Evolutionary conservation across 2,797 vertebrate genomes (phyloP).

Genomic region (Anabacerthia variegaticeps): DNA sequence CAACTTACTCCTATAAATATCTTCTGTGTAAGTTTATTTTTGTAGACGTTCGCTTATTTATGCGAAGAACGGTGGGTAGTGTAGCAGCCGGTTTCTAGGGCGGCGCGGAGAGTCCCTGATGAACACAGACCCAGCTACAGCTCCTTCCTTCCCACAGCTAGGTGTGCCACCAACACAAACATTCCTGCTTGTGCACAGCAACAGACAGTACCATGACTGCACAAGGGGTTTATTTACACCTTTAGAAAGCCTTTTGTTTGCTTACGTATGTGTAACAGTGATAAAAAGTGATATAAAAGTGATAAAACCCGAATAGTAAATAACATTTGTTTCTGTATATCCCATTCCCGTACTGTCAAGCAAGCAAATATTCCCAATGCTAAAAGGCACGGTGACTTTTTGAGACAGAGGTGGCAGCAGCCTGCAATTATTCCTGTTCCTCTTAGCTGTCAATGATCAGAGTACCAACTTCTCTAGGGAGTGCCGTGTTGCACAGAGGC

Average conservation of each 20-base stretch:
- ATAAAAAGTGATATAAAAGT: background rate
- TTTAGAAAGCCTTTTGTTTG: background rate
- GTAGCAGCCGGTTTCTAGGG: background rate
- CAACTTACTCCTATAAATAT: background rate
- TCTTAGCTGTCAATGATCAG: background rate
- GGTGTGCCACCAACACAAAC: background rate
- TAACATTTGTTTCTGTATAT: background rate
- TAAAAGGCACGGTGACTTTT: background rate
- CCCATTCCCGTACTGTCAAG: background rate
- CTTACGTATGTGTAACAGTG: background rate
- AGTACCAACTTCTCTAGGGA: background rate
- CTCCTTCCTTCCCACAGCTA: background rate
- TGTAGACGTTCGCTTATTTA: background rate
- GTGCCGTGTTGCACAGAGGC: background rate
- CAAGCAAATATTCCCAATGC: background rate
- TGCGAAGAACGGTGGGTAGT: background rate
- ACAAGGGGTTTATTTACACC: background rate
- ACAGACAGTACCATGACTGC: background rate
- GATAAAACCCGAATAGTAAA: background rate
- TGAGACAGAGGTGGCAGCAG: background rate
- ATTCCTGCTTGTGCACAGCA: background rate
- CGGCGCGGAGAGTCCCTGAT: background rate
- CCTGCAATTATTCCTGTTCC: background rate
- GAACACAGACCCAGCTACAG: background rate
- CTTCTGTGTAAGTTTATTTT: background rate